Conservation (phyloP, 2,797 vertebrate species). For the Tiaroga cobitis region DNA sequence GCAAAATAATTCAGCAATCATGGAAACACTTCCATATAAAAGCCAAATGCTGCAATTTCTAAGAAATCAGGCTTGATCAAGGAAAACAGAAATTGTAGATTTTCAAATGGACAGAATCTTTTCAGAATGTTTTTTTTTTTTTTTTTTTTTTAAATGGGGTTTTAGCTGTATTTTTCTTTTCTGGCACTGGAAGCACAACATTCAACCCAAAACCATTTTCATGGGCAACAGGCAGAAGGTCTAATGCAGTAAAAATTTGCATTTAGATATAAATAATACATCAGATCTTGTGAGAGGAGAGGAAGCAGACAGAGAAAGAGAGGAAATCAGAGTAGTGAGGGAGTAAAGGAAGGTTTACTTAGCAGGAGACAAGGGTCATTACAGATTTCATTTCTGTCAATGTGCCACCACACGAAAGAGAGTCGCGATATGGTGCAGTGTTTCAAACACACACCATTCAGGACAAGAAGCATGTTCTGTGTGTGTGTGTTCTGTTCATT, state of each 20-base stretch:
- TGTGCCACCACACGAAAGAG: slow-evolving; percentile 3
- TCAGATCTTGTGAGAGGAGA: slow-evolving; percentile 53
- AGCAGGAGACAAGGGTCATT: slow-evolving; percentile 38
- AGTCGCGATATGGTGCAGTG: background rate
- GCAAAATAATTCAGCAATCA: background rate
- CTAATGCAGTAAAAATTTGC: slow-evolving; percentile 54
- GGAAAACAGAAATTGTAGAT: background rate
- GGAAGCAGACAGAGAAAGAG: slow-evolving; percentile 15
- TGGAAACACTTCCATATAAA: background rate
- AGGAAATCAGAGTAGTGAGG: slow-evolving; percentile 24
- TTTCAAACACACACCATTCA: slow-evolving; percentile 9
- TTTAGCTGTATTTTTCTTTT: background rate
- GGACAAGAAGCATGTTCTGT: background rate
- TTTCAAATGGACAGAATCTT: background rate
- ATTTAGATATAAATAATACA: slow-evolving; percentile 69
- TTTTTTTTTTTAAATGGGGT: too few relatives aligned
- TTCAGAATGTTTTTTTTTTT: background rate
- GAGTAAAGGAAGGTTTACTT: slow-evolving; percentile 31
- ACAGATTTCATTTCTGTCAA: slow-evolving; percentile 35
- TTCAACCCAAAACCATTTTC: slow-evolving; percentile 41
- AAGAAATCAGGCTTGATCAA: background rate
- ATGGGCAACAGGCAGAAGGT: slow-evolving; percentile 48
- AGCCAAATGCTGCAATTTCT: background rate
- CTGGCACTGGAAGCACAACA: slow-evolving; percentile 38
- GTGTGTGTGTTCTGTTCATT: background rate